phyloP scores from a whole-genome alignment of 2,797 vertebrate species.

The Gouania willdenowi region DNA sequence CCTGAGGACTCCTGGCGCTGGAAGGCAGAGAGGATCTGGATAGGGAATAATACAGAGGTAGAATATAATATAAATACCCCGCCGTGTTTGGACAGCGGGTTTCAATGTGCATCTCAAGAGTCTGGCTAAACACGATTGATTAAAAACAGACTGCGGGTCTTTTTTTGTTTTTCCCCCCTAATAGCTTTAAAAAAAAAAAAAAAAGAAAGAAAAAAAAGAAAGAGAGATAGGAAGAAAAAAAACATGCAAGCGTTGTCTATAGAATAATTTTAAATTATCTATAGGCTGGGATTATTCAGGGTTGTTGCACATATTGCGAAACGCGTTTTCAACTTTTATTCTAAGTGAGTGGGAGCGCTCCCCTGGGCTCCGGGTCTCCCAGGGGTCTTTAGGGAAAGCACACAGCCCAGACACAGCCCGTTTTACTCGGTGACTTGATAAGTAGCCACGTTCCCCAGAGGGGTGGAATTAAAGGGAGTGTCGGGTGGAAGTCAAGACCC shows the following conservation, averaged over 20 bases:
- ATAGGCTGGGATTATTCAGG: too few species aligned
- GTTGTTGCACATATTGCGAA: not conserved
- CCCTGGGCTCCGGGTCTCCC: slow-evolving; percentile 69
- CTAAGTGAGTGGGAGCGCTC: slow-evolving; percentile 60
- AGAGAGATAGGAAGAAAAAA: too few species aligned
- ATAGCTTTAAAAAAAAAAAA: not conserved
- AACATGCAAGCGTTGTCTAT: not conserved
- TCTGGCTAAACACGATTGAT: slow-evolving; percentile 36
- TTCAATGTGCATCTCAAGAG: slow-evolving; percentile 60
- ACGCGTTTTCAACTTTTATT: slow-evolving; percentile 29
- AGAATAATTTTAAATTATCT: too few species aligned
- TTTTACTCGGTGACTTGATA: slow-evolving; percentile 81
- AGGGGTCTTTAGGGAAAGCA: slow-evolving; percentile 77
- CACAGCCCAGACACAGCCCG: slow-evolving; percentile 73
- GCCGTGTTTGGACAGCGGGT: slow-evolving; percentile 65
- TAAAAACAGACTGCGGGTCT: slow-evolving; percentile 34
- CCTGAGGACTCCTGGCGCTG: slow-evolving; percentile 91
- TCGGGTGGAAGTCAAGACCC: slow-evolving; percentile 68
- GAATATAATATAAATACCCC: slow-evolving; percentile 60
- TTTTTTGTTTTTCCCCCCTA: not conserved
- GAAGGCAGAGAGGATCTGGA: slow-evolving; percentile 69
- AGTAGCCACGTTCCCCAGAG: slow-evolving; percentile 78
- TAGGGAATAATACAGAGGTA: slow-evolving; percentile 52
- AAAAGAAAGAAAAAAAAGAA: too few species aligned
- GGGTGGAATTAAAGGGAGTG: slow-evolving; percentile 71